Evolutionary conservation across 2,113 vertebrate species (phyloP), one percentile per base, ranked within the genome.

Genomic region (Nansenia antarctica): DNA sequence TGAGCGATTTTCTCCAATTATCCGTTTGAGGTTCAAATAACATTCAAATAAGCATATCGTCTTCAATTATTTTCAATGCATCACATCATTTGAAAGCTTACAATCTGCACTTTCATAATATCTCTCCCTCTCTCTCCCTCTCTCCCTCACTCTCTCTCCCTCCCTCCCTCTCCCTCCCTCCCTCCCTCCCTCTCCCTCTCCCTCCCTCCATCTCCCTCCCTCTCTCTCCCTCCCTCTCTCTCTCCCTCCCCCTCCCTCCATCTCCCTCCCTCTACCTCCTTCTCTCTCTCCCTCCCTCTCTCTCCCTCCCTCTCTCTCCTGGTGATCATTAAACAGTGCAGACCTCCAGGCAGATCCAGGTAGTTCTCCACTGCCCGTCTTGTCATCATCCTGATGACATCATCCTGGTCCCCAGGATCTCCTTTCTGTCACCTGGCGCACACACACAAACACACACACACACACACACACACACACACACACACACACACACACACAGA

Each of bases 381-480:
- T 84, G 79, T 88, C 86, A 87, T 80, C 76, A 32, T 67, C 42
- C 42, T n/a, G n/a, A n/a, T n/a, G n/a, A n/a, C n/a, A n/a, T n/a
- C n/a, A n/a, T n/a, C n/a, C n/a, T 49, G 31, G 42, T 77, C 24
- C 34, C 74, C 66, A 7, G 69, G 54, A 42, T 70, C 80, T 89
- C 75, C 65, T 88, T 86, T 84, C 73, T 70, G 69, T 64, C 58
- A 65, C 77, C 74, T 45, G 52, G 61, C 45, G 72, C 70, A 62
- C 69, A 2, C 58, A 47, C 72, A 65, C 86, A n/a, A n/a, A n/a
- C n/a, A n/a, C n/a, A n/a, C n/a, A n/a, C n/a, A n/a, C n/a, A n/a
- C n/a, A n/a, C n/a, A n/a, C n/a, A n/a, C n/a, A n/a, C n/a, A n/a
- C n/a, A n/a, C n/a, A n/a, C n/a, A n/a, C n/a, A n/a, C n/a, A n/a